Evolutionary conservation across 2,113 vertebrate species (phyloP).

Genomic region (Sphaerodactylus townsendi): DNA sequence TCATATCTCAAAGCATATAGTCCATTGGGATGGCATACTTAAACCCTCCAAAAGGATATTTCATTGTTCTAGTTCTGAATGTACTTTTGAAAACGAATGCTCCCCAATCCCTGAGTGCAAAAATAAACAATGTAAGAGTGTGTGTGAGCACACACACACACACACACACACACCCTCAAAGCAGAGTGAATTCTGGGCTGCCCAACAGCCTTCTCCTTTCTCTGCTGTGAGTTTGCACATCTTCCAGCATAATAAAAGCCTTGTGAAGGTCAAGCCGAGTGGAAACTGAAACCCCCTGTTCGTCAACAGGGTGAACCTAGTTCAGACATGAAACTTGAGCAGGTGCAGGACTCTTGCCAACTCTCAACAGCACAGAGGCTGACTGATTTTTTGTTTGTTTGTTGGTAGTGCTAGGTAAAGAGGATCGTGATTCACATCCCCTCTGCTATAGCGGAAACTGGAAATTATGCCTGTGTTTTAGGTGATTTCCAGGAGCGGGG

Average conservation of each 20-base stretch:
- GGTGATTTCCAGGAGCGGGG: neutral
- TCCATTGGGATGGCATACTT: neutral
- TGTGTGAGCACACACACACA: neutral
- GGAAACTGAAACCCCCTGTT: conserved; percentile 5
- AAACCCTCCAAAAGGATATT: too few relatives aligned
- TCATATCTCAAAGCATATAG: neutral
- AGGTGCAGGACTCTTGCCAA: neutral
- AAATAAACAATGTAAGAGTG: neutral
- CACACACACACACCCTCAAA: neutral
- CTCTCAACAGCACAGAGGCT: neutral
- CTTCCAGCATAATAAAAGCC: neutral
- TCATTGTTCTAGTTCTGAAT: too few relatives aligned
- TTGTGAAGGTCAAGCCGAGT: conserved; percentile 15
- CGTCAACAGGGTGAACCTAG: conserved; percentile 18
- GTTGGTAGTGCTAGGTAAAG: neutral
- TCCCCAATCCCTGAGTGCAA: neutral
- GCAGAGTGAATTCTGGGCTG: neutral
- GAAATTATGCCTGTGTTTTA: neutral
- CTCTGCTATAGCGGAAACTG: neutral
- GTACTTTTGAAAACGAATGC: neutral
- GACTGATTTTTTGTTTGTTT: conserved; percentile 11
- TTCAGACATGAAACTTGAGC: conserved; percentile 10
- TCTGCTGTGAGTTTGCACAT: neutral
- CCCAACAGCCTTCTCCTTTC: neutral
- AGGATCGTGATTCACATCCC: neutral